Evolutionary conservation across 2,888 invertebrate species (phyloP).

Genomic region (Lydus trimaculatus): DNA sequence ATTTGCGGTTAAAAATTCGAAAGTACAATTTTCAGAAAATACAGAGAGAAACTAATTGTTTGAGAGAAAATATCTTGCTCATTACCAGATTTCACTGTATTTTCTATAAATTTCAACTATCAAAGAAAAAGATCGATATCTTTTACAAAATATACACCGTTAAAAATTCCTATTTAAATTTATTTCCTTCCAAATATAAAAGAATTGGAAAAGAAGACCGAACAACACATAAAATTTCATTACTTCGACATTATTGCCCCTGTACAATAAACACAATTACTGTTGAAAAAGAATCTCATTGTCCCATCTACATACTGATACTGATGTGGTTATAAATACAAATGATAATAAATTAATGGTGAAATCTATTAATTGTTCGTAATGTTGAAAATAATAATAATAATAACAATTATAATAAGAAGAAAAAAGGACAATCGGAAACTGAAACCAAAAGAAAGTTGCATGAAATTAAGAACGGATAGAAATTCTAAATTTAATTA

Average conservation of each 20-base stretch:
- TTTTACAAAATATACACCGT: neutral
- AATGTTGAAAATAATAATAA: too few species aligned
- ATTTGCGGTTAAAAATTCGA: neutral
- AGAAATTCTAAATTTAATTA: neutral
- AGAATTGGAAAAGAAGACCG: neutral
- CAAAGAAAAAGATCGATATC: neutral
- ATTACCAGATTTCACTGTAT: neutral
- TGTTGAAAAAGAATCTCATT: neutral
- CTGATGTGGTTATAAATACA: neutral
- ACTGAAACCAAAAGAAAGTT: neutral
- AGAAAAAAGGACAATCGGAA: neutral
- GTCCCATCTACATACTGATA: neutral
- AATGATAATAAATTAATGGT: neutral
- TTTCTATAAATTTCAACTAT: neutral
- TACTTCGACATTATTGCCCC: neutral
- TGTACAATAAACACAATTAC: neutral
- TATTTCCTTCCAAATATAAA: neutral
- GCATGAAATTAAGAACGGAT: neutral
- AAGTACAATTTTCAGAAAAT: neutral
- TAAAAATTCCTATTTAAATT: neutral
- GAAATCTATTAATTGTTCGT: neutral
- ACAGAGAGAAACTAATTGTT: constrained; percentile 2
- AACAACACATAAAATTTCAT: neutral
- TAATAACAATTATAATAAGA: neutral
- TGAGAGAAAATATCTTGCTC: neutral